Base-by-base conservation (phyloP, 2,888 invertebrate species). In the Celastrina argiolus region DNA sequence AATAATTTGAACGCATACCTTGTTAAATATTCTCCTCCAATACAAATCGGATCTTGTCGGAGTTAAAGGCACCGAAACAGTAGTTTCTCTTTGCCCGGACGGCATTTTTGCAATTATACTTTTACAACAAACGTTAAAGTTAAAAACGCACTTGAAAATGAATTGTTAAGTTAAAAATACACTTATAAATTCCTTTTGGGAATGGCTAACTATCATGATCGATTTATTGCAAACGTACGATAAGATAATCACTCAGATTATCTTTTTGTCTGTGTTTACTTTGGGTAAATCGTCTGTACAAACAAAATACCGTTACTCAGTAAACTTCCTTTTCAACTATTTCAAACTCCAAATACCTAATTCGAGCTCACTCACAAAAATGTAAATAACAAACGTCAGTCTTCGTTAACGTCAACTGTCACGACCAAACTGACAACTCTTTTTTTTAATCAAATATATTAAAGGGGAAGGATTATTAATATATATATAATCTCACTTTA, bases 21-120 rank as follows among this genome's bases (percentile, higher is more conserved):
- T 92, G 72, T 88, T 85, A 74, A 92, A 92, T 73, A 92, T 85
- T 74, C 85, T 80, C 67, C 87, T 81, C 92, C 92, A 92, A 74
- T 92, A 92, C 66, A 87, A 79, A 78, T 91, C 89, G 12, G 87
- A 85, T 74, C 88, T 81, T 14, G 88, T 86, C 56, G 87, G 88
- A 67, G 87, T 86, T 70, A 91, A 76, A 67, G 90, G 91, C 76
- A 91, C 81, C 56, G 88, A 85, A 67, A 90, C 85, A 51, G 81
- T 79, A 4, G 84, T 81, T 73, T 90, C 91, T 69, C 84, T 78
- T 68, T 81, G 84, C 71, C 78, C 78, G 64, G 82, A 79, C 71
- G 85, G 79, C 90, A 91, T 91, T 83, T 73, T 77, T 84, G 80
- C 74, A 81, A 58, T 34, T 41, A 31, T 42, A 56, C 39, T 65